Conservation (phyloP, 2,888 invertebrate species). For the Schizotus pectinicornis region DNA sequence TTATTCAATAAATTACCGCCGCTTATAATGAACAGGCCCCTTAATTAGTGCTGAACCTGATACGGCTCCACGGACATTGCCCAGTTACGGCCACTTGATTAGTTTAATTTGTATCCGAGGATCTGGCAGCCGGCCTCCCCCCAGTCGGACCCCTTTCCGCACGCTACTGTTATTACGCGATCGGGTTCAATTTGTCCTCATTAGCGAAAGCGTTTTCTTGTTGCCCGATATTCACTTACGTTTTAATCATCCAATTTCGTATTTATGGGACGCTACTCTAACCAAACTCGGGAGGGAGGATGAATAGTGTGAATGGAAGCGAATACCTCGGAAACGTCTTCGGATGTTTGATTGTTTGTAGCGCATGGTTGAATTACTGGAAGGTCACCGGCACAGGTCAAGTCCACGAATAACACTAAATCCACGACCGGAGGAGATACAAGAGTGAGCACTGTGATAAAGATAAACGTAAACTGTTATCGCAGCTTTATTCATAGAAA, state of each 20-base stretch:
- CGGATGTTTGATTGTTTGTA: conserved; percentile 47
- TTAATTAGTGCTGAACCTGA: conserved; percentile 57
- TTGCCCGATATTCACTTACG: not conserved
- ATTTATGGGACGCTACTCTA: no score
- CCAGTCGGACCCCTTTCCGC: conserved; percentile 12
- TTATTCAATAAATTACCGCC: conserved; percentile 58
- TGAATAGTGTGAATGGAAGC: not conserved
- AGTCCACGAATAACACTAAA: conserved; percentile 30
- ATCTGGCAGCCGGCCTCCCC: conserved; percentile 39
- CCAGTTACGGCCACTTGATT: conserved; percentile 57
- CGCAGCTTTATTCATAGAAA: conserved; percentile 19
- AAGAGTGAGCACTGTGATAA: conserved; percentile 38
- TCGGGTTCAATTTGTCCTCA: conserved; percentile 32
- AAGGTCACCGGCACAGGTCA: conserved; percentile 34
- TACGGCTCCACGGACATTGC: conserved; percentile 51
- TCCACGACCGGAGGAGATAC: conserved; percentile 27
- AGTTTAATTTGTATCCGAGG: conserved; percentile 56
- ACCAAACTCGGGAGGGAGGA: not conserved
- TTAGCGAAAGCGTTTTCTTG: conserved; percentile 26
- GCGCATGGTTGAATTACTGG: conserved; percentile 38
- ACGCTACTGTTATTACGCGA: conserved; percentile 18
- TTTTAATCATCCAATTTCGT: not conserved
- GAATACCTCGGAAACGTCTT: conserved; percentile 41
- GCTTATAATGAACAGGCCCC: conserved; percentile 55
- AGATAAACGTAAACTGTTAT: conserved; percentile 11